Percentiles rank a stretch among this genome's conserved stretches.
These are phyloP conservation scores for Progne subis DNA, from an alignment of 2,113 vertebrate genomes.

Conservation along the genomic window DNA sequence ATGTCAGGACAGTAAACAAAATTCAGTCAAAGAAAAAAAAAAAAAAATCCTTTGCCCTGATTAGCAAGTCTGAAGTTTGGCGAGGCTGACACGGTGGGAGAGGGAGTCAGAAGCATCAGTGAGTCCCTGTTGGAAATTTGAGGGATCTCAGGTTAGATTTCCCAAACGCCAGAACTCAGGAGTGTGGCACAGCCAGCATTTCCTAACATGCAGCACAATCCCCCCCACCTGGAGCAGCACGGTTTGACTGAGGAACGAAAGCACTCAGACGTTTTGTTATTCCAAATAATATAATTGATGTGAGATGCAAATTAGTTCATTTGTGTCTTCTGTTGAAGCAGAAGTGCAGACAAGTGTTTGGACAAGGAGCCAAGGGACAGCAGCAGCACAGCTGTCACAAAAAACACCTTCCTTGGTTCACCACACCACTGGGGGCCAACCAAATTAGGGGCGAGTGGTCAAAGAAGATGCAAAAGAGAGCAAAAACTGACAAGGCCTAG, in stretches of 20 bases:
- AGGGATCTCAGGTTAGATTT: not conserved
- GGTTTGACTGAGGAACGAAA: not conserved
- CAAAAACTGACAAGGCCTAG: not conserved
- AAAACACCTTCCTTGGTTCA: not conserved
- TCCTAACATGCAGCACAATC: accelerated
- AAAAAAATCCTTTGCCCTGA: not conserved
- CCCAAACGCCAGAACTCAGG: not conserved
- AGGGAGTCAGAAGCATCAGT: not conserved
- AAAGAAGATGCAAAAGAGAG: not conserved
- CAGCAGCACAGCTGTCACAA: not conserved
- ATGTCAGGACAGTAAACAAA: not conserved
- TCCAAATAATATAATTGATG: not conserved
- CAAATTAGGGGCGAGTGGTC: not conserved
- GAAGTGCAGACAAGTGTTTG: not conserved
- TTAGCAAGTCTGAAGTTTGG: not conserved
- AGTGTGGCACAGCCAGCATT: not conserved
- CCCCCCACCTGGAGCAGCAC: not conserved
- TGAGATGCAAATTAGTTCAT: not conserved
- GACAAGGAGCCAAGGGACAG: not conserved
- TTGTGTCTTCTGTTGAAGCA: not conserved
- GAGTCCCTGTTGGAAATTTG: not conserved
- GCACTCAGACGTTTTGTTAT: not conserved
- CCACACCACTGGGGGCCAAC: not conserved
- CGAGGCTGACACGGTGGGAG: not conserved
- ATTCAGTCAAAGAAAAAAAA: not conserved